Evolutionary conservation across 2,113 vertebrate species (phyloP).

Genomic region (Mesoclemmys tuberculata): DNA sequence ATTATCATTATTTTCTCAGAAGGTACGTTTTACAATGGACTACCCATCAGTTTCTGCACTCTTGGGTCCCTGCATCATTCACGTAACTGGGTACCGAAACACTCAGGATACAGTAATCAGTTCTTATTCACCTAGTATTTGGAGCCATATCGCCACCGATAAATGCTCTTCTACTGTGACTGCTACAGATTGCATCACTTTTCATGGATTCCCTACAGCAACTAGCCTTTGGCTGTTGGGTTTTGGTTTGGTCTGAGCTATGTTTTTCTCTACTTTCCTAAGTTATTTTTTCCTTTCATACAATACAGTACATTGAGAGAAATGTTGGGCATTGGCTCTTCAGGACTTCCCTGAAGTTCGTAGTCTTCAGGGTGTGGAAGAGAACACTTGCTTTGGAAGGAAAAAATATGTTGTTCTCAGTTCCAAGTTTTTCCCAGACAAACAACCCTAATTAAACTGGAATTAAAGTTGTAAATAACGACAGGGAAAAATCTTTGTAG

Average conservation of each 20-base stretch:
- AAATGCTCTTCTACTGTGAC: slow-evolving; percentile 5
- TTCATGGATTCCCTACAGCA: slow-evolving; percentile 7
- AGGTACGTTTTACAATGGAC: neutral
- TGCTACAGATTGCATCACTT: slow-evolving; percentile 23
- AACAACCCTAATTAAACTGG: neutral
- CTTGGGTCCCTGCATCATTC: neutral
- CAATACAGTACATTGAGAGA: neutral
- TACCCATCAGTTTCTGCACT: neutral
- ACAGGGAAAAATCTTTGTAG: neutral
- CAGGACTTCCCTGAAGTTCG: neutral
- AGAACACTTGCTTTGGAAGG: slow-evolving; percentile 5
- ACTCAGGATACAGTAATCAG: neutral
- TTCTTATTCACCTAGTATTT: neutral
- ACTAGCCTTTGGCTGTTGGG: neutral
- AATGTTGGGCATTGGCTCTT: neutral
- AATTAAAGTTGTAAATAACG: neutral
- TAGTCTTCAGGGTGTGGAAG: neutral
- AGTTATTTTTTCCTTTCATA: neutral
- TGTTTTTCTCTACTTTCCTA: neutral
- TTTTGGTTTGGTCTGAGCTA: neutral
- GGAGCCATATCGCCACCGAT: neutral
- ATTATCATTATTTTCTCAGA: neutral
- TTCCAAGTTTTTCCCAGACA: neutral
- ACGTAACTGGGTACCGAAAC: neutral
- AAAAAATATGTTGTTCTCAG: neutral